Evolutionary conservation across 2,888 invertebrate species (phyloP), one percentile per base, ranked within the genome.

Genomic region (Ashinkailepas kermadecensis): DNA sequence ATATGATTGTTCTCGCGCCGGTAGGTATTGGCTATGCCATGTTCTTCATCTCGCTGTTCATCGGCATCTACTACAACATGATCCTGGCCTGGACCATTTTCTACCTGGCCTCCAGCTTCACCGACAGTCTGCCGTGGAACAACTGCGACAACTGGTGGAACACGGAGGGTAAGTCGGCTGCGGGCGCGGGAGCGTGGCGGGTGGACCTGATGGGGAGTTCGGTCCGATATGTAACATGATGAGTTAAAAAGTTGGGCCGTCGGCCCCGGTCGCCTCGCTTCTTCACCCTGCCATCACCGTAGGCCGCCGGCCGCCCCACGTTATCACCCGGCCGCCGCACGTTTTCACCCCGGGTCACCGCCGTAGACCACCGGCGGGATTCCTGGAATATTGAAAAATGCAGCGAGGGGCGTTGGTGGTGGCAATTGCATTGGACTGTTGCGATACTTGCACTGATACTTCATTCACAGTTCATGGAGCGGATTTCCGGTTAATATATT

Each of bases 11-110:
- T 39, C 18, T 62, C 18, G 8, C 18, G 8, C 21, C 62, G 18
- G 18, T 85, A 88, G 90, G 90, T 81, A 87, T 90, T 78, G 90
- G 90, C 10, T 88, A 89, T 85, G 89, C 89, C 57, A 90, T 90
- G 89, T 89, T 90, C 83, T 85, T 89, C 59, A 88, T 90, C 82
- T 89, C 89, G 3, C 86, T 87, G 78, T 85, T 90, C 82, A 88
- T 89, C 65, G 88, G 88, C 54, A 87, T 90, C 83, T 90, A 90
- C 86, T 89, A 90, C 87, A 90, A 89, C 85, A 88, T 90, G 86
- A 88, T 90, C 83, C 87, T 90, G 21, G 89, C 89, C 18, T 90
- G 90, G 89, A 87, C 89, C 4, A 85, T 90, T 67, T 89, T 88
- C 86, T 90, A 90, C 84, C 86, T 90, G 81, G 87, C 89, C 84